phyloP scores from a whole-genome alignment of 2,113 vertebrate genomes.

The Campylomormyrus tamandua region DNA sequence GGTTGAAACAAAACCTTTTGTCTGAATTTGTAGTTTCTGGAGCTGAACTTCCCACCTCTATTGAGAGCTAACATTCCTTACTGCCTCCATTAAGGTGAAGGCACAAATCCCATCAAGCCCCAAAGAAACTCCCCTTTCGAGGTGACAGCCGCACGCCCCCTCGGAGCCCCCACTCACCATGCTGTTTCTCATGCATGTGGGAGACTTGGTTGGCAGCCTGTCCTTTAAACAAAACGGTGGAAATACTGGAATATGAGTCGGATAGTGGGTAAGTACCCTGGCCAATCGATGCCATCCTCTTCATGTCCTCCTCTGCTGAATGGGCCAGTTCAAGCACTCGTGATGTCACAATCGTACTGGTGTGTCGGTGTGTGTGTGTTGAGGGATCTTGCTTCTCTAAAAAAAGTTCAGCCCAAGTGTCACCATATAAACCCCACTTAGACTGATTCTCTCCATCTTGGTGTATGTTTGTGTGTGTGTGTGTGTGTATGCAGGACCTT shows the following conservation, averaged over 20 bases:
- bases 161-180: not conserved
- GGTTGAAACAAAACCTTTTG: not conserved
- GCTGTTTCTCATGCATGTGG: not conserved
- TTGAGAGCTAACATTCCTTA: not conserved
- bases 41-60: not conserved
- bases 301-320: not conserved
- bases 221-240: not conserved
- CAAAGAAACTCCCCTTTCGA: not conserved
- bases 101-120: not conserved
- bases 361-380: not conserved
- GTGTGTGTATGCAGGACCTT: not conserved
- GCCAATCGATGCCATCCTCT: not conserved
- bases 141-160: not conserved
- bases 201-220: not conserved
- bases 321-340: not conserved
- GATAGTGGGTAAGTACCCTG: not conserved
- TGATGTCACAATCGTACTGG: not conserved
- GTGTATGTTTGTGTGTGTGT: not conserved
- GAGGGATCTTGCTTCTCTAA: not conserved
- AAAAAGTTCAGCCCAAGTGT: not conserved
- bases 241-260: not conserved
- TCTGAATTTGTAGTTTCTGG: not conserved
- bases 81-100: not conserved
- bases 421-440: not conserved
- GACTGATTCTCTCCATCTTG: not conserved